Evolutionary conservation across 2,888 invertebrate species (phyloP), one percentile per base, ranked within the genome.

Genomic region (Pegoplata infirma): DNA sequence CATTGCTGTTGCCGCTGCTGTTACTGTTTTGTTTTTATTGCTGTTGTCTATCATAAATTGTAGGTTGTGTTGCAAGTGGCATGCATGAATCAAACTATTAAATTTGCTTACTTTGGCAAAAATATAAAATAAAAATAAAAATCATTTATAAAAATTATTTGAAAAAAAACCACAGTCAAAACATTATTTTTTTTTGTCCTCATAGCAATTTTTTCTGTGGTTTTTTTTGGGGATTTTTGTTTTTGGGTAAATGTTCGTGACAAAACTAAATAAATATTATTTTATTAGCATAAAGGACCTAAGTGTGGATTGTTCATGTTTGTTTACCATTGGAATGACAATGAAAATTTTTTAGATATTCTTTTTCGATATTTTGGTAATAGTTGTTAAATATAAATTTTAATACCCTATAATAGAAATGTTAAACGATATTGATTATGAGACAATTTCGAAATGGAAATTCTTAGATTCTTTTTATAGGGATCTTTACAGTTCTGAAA

Each of bases 21-120:
- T 40, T 40, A 40, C 5, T 12, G 36, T 40, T 40, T 12, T 8
- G 4, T 40, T 40, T 40, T 66, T 59, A 66, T 68, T 56, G 17
- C 47, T 10, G 12, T 47, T 55, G 74, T 69, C 69, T 71, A 23
- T 74, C 69, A 75, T 75, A 79, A 75, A 79, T 75, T 75, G 61
- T 63, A 66, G 51, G 49, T n/a, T n/a, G n/a, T n/a, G n/a, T n/a
- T 49, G 55, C 28, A 56, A 66, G 66, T 61, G 71, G 71, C 55
- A 63, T 79, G 79, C 75, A 75, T 79, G 75, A 79, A 79, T 74
- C 78, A 79, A 79, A 74, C 74, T 71, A 71, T 79, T 75, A 71
- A 75, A 79, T 71, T n/a, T 75, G 79, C 79, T 75, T 71, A 71
- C 71, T 32, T 71, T 75, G 59, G 75, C 75, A 75, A 56, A 67